A percentile compares a stretch with the other conserved stretches of the same genome.
phyloP scores from a whole-genome alignment of 2,113 vertebrate genomes.

The Malurus melanocephalus region DNA sequence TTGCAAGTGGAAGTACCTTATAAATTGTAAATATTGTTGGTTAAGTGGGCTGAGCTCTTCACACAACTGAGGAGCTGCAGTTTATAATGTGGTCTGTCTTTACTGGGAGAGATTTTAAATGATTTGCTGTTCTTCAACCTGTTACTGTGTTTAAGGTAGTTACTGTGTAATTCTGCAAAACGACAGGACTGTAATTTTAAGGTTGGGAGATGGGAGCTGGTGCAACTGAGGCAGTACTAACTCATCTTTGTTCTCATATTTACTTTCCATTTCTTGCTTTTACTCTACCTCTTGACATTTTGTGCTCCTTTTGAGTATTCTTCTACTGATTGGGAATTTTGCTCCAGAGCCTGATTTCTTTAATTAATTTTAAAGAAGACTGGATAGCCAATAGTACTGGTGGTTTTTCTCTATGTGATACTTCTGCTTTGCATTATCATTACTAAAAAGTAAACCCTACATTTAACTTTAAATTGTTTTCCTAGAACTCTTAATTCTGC shows the following conservation, averaged over 20 bases:
- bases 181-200: not conserved
- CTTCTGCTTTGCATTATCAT: not conserved
- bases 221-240: not conserved
- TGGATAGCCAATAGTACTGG: not conserved
- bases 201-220: not conserved
- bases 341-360: not conserved
- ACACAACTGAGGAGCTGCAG: not conserved
- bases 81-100: not conserved
- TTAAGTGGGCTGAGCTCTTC: not conserved
- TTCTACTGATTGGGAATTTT: not conserved
- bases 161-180: not conserved
- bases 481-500: not conserved
- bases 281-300: not conserved
- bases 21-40: not conserved
- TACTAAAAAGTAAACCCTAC: not conserved
- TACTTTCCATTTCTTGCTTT: not conserved
- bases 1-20: not conserved
- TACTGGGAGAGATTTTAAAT: not conserved
- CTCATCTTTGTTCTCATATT: not conserved
- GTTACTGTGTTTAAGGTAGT: not conserved
- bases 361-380: not conserved
- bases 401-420: not conserved
- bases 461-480: not conserved
- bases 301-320: not conserved
- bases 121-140: not conserved